phyloP scores from a whole-genome alignment of 2,113 vertebrate genomes.

The Actinemys pallida region DNA sequence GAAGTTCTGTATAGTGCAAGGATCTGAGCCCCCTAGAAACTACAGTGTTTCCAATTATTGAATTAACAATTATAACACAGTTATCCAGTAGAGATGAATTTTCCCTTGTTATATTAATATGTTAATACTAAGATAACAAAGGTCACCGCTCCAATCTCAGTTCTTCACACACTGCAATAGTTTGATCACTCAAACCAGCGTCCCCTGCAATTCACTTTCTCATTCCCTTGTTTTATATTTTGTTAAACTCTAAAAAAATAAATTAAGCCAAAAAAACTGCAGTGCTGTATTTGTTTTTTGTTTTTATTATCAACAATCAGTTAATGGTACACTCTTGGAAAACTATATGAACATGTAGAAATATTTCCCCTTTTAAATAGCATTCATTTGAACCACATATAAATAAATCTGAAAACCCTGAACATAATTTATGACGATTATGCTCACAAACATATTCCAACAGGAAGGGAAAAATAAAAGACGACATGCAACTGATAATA shows the following conservation, averaged over 20 bases:
- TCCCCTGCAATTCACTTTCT: neutral
- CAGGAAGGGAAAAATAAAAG: conserved; percentile 73
- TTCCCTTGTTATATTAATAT: neutral
- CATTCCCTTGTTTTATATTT: neutral
- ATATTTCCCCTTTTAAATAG: conserved; percentile 99
- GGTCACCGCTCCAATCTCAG: neutral
- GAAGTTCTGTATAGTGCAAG: neutral
- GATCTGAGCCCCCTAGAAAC: neutral
- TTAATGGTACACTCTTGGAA: conserved; percentile 99
- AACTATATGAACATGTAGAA: conserved; percentile 99
- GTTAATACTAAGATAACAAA: neutral
- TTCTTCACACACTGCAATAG: neutral
- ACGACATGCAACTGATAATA: conserved; percentile 96
- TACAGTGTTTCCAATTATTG: neutral
- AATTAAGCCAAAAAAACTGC: conserved; percentile 48
- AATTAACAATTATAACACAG: neutral
- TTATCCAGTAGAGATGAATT: neutral
- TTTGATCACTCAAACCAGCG: neutral
- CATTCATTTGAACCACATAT: conserved; percentile 99
- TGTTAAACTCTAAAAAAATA: neutral
- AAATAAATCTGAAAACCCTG: conserved; percentile 96
- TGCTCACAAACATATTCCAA: conserved; percentile 91
- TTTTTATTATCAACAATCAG: conserved; percentile 99
- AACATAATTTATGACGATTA: conserved; percentile 93
- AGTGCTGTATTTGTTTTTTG: conserved; percentile 81